Conservation (phyloP, 2,888 invertebrate genomes). For the Dolomedes plantarius region DNA sequence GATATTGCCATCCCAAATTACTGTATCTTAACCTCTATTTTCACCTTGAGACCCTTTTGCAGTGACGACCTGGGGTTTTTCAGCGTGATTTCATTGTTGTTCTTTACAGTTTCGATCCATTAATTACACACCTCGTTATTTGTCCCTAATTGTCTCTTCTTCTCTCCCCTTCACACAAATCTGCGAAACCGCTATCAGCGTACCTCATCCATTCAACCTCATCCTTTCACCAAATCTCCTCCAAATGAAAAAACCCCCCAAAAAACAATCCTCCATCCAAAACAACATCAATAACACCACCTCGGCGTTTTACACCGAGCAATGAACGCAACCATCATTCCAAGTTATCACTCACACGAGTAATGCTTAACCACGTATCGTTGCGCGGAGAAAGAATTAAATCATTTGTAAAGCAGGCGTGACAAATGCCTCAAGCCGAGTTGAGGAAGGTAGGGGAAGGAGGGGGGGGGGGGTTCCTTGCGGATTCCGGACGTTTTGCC, state of each 20-base stretch:
- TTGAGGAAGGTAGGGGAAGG: no score
- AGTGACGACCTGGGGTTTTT: no score
- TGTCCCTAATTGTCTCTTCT: background rate
- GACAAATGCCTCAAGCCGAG: conserved; percentile 59
- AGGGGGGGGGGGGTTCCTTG: background rate
- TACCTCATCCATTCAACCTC: background rate
- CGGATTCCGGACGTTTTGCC: conserved; percentile 55
- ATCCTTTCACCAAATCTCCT: background rate
- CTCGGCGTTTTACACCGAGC: conserved; percentile 7
- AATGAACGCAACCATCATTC: conserved; percentile 5
- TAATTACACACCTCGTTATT: background rate
- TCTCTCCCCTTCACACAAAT: background rate
- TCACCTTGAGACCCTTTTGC: no score
- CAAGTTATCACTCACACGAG: background rate
- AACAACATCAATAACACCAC: conserved; percentile 11
- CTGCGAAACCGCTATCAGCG: background rate
- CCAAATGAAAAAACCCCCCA: conserved; percentile 2
- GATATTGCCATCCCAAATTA: no score
- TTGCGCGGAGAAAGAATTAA: conserved; percentile 6
- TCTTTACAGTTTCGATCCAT: background rate
- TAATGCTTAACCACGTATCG: conserved; percentile 7
- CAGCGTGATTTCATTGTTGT: no score
- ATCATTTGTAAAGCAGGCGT: conserved; percentile 64
- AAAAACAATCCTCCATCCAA: background rate
- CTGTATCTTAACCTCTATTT: no score